Conservation (phyloP, 2,113 vertebrate genomes). For the Campylomormyrus numenius region DNA sequence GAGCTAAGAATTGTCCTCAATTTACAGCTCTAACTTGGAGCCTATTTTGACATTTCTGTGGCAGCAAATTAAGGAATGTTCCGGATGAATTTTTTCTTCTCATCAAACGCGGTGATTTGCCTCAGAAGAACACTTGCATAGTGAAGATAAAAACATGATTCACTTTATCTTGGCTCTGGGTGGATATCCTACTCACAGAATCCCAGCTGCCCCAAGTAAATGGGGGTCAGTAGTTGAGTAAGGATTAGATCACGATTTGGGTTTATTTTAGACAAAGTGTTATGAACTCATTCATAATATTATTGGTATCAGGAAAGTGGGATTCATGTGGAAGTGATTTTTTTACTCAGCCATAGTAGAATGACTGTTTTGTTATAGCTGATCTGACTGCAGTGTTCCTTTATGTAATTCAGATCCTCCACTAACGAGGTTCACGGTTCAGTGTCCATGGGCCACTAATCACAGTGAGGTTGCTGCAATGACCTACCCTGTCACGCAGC, state of each 20-base stretch:
- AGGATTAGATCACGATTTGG: constrained; percentile 7
- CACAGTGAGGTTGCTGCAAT: neutral
- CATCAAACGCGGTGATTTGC: neutral
- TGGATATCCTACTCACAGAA: neutral
- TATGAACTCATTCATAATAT: neutral
- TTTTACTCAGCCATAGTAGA: neutral
- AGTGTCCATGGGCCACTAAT: constrained; percentile 24
- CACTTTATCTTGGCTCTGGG: neutral
- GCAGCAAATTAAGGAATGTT: constrained; percentile 9
- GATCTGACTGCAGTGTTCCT: neutral
- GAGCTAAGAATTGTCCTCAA: neutral
- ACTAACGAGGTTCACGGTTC: neutral
- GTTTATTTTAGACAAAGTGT: neutral
- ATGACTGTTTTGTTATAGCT: neutral
- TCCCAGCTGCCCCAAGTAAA: neutral
- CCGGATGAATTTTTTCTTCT: neutral
- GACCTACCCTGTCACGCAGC: constrained; percentile 18
- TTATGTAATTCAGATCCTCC: neutral
- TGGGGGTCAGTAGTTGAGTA: constrained; percentile 15
- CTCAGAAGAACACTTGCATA: neutral
- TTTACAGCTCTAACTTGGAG: neutral
- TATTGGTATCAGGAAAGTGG: neutral
- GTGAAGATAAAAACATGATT: neutral
- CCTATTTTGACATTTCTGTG: neutral
- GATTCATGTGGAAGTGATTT: neutral